phyloP scores from a whole-genome alignment of 2,113 vertebrate genomes.

The Dasypus novemcinctus region DNA sequence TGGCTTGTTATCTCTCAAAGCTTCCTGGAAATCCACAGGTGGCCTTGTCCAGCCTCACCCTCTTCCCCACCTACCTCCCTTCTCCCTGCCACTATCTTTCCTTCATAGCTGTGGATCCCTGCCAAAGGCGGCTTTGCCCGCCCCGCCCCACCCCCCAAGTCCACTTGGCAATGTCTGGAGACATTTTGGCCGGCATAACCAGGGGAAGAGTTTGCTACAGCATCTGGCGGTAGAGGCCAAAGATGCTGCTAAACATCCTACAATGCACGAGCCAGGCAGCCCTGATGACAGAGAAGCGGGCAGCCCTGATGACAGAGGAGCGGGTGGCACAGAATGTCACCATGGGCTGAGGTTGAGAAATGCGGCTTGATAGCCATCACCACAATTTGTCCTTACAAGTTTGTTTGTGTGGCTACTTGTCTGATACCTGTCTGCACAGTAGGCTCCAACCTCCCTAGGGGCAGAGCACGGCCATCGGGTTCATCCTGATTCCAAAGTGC shows the following conservation, averaged over 20 bases:
- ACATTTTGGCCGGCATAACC: background rate
- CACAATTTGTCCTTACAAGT: background rate
- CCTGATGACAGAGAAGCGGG: background rate
- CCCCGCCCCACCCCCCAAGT: no score
- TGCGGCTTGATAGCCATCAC: background rate
- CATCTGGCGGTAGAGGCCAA: background rate
- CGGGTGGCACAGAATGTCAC: fast-evolving
- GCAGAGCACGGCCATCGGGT: background rate
- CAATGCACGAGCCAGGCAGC: background rate
- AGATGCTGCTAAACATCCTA: background rate
- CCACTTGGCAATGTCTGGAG: background rate
- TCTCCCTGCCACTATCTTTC: background rate
- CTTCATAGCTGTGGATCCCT: background rate
- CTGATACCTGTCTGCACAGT: background rate
- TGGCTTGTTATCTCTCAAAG: background rate
- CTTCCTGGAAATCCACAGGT: background rate
- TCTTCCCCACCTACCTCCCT: background rate
- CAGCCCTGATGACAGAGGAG: no score
- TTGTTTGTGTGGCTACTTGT: background rate
- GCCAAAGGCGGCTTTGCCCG: background rate
- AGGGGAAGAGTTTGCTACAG: background rate
- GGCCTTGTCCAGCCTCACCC: background rate
- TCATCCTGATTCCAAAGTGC: background rate
- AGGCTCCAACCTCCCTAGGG: background rate
- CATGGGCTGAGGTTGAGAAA: background rate